A percentile compares a stretch with the other conserved stretches of the same genome.
Evolutionary conservation across 2,888 invertebrate genomes (phyloP).

Genomic region (Eilema griseolum): DNA sequence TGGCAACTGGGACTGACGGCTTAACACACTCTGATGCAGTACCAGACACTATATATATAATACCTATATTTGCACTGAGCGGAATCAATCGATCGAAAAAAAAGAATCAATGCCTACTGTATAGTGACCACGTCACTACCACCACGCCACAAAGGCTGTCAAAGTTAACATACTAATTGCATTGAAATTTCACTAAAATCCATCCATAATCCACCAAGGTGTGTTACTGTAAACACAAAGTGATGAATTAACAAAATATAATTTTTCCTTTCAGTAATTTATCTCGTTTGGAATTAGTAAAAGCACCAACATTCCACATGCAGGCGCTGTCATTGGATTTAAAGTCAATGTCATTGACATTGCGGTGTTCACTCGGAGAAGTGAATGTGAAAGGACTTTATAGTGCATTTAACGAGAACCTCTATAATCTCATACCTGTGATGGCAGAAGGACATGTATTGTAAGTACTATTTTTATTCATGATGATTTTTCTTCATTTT

Average conservation of each 20-base stretch:
- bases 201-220: too few relatives aligned
- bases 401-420: constrained; percentile 82
- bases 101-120: too few relatives aligned
- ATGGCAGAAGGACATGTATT: constrained; percentile 82
- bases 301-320: constrained; percentile 79
- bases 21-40: too few relatives aligned
- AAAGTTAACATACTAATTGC: too few relatives aligned
- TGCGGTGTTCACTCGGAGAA: constrained; percentile 80
- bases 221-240: background rate
- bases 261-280: constrained; percentile 68
- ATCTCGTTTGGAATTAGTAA: constrained; percentile 74
- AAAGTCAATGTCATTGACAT: constrained; percentile 75
- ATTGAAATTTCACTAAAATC: too few relatives aligned
- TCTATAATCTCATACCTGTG: constrained; percentile 81
- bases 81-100: too few relatives aligned
- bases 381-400: constrained; percentile 79
- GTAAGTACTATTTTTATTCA: constrained; percentile 63
- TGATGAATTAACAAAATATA: background rate
- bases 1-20: too few relatives aligned
- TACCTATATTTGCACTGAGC: too few relatives aligned
- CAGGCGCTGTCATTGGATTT: constrained; percentile 75
- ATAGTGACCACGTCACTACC: too few relatives aligned
- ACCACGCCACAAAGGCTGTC: too few relatives aligned
- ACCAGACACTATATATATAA: too few relatives aligned
- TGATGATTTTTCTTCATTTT: background rate